These are phyloP conservation scores for Neocrepidodera transversa DNA, from an alignment of 2,888 invertebrate species.

Conservation along the genomic window DNA sequence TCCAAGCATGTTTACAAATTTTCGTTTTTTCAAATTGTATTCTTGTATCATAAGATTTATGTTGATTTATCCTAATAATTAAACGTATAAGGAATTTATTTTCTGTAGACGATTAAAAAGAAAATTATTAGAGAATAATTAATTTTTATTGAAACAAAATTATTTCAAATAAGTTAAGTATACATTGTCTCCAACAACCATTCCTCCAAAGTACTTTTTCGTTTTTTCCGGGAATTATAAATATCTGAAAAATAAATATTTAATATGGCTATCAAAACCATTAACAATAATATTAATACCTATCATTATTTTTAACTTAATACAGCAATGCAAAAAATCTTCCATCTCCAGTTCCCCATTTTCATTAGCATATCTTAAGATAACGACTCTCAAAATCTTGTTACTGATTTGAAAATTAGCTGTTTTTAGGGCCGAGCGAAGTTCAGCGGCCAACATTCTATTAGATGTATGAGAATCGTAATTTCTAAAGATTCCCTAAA, in stretches of 20 bases:
- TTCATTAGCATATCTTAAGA: conserved; percentile 86
- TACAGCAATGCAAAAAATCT: conserved; percentile 92
- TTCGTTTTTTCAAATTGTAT: too few species aligned
- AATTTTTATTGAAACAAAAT: too few species aligned
- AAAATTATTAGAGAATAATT: too few species aligned
- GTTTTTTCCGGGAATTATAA: conserved; percentile 14
- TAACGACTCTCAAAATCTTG: conserved; percentile 83
- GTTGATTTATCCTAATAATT: too few species aligned
- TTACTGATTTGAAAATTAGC: conserved; percentile 91
- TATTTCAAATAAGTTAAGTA: too few species aligned
- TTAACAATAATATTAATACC: conserved; percentile 65
- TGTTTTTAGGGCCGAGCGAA: conserved; percentile 84
- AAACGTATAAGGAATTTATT: too few species aligned
- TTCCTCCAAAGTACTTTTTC: conserved; percentile 10
- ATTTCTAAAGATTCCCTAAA: conserved; percentile 82
- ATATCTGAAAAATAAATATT: conserved; percentile 13
- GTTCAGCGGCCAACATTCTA: conserved; percentile 77
- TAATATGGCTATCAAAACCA: background rate
- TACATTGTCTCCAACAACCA: conserved; percentile 29
- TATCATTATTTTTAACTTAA: conserved; percentile 92
- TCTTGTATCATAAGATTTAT: too few species aligned
- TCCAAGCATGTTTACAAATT: too few species aligned
- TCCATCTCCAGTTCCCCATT: conserved; percentile 88
- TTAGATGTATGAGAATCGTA: conserved; percentile 84
- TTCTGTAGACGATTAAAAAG: too few species aligned